Conservation (phyloP, 2,888 invertebrate species). For the Nomada lathburiana region DNA sequence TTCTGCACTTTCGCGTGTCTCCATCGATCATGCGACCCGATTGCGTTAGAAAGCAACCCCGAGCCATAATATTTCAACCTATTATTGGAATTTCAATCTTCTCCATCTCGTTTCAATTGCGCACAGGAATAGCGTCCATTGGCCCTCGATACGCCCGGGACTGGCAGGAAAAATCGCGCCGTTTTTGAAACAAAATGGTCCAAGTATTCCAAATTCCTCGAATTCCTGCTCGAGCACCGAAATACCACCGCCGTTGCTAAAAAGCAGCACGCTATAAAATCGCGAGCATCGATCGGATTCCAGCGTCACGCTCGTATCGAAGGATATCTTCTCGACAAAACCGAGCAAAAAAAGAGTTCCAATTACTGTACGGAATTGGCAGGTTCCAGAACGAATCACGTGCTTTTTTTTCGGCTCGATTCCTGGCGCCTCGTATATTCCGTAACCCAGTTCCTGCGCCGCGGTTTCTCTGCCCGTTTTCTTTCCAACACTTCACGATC, state of each 20-base stretch:
- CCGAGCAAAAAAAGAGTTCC: slow-evolving; percentile 15
- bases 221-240: neutral
- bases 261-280: neutral
- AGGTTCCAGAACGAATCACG: slow-evolving; percentile 30
- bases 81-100: neutral
- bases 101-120: neutral
- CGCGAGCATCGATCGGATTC: slow-evolving; percentile 12
- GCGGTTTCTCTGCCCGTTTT: slow-evolving; percentile 37
- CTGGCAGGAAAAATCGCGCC: neutral
- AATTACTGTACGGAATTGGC: slow-evolving; percentile 47
- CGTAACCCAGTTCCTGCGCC: slow-evolving; percentile 50
- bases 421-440: slow-evolving; percentile 31
- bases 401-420: slow-evolving; percentile 10
- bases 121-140: neutral
- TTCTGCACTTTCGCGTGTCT: slow-evolving; percentile 11
- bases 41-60: neutral
- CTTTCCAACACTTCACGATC: slow-evolving; percentile 54
- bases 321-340: slow-evolving; percentile 18
- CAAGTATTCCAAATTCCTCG: neutral
- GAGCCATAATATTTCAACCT: neutral
- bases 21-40: neutral
- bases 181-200: neutral
- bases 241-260: no score
- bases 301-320: neutral
- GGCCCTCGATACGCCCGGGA: no score